Base-by-base conservation (phyloP, 1,140 invertebrate genomes). In the Hypsibius dujardini region DNA sequence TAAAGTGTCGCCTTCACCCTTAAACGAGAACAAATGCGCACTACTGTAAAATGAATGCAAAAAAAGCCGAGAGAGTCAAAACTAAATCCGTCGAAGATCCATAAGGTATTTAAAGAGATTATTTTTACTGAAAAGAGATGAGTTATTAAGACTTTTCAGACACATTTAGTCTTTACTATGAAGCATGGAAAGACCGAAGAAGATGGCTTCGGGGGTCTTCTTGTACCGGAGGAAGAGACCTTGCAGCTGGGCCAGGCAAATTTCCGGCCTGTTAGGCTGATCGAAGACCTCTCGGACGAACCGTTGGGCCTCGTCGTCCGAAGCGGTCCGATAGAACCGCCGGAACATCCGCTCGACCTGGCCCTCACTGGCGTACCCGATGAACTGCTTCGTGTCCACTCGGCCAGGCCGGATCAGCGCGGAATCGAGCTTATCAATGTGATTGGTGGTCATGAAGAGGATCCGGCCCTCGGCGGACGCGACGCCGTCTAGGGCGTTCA, bases 331-430 rank as follows among this genome's bases (percentile, higher is more conserved):
- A 78, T 95, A 98, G 83, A 98, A 98, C 74, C 89, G 83, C 46
- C 85, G 78, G 79, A 91, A 97, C 89, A 98, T 94, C 74, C 87
- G 80, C 75, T 86, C 83, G n/a, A 97, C 77, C 82, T 98, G 94
- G 76, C 83, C 79, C 59, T 78, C 76, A 69, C 85, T 86, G 76
- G 92, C 95, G 82, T 92, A 87, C 1, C 85, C 92, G 70, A 99
- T 90, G 75, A 87, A 88, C 79, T 97, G 87, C 80, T 95, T 95
- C 7, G 93, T 77, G 78, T 99, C 95, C 1, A 98, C 91, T 74
- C 96, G 82, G 1, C 96, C 96, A 2, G 96, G 95, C 73, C 96
- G 82, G 69, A 98, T 89, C n/a, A 99, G 80, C 12, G 95, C 95
- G 73, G 91, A 87, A 82, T 99, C 95, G 67, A 99, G 83, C 76